Evolutionary conservation across 2,113 vertebrate species (phyloP).

Genomic region (Vulpes ferrilata): DNA sequence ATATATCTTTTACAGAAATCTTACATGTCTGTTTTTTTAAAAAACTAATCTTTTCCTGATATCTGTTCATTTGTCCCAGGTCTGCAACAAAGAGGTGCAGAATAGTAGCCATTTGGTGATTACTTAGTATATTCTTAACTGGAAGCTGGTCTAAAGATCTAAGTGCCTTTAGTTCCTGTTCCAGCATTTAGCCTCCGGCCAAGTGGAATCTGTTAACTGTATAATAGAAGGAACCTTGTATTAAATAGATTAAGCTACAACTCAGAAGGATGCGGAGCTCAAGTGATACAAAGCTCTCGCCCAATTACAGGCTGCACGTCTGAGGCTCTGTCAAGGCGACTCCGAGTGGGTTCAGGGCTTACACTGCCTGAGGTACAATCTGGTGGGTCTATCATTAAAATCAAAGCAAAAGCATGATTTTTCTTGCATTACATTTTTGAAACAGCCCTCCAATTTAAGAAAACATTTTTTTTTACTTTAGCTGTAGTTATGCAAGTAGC

Average conservation of each 20-base stretch:
- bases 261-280: slow-evolving; percentile 13
- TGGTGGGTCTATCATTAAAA: slow-evolving; percentile 39
- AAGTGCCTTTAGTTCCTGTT: neutral
- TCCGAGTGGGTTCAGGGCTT: neutral
- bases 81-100: neutral
- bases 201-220: neutral
- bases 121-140: neutral
- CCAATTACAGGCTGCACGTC: neutral
- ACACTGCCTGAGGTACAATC: neutral
- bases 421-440: neutral
- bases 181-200: neutral
- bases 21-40: neutral
- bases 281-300: slow-evolving; percentile 19
- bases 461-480: slow-evolving; percentile 36
- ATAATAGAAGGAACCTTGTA: slow-evolving; percentile 4
- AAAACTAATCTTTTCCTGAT: neutral
- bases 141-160: neutral
- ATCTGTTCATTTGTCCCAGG: neutral
- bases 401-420: slow-evolving; percentile 66
- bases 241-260: slow-evolving; percentile 37
- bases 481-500: neutral
- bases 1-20: neutral
- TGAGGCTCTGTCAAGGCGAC: neutral
- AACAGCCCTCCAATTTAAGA: neutral
- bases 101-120: neutral